phyloP scores from a whole-genome alignment of 2,797 vertebrate genomes.

The Alca torda region DNA sequence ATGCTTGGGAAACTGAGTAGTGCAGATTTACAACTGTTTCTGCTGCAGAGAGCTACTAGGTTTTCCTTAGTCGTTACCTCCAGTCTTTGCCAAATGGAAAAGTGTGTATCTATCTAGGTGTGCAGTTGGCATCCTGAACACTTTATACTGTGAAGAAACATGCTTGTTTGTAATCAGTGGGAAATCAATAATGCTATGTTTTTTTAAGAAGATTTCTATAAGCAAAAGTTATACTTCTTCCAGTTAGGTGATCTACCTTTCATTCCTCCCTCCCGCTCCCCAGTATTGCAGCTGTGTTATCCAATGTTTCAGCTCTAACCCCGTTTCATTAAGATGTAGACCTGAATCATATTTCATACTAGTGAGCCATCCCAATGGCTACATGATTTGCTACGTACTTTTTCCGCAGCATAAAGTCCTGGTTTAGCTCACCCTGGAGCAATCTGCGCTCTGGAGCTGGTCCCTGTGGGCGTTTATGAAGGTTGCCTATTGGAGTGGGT shows the following conservation, averaged over 20 bases:
- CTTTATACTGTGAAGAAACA: not conserved
- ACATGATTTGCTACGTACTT: not conserved
- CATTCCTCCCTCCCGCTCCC: not conserved
- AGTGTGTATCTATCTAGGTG: not conserved
- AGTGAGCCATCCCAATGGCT: not conserved
- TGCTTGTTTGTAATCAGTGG: not conserved
- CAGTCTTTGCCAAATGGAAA: not conserved
- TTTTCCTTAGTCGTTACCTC: not conserved
- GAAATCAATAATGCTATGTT: not conserved
- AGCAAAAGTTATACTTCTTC: not conserved
- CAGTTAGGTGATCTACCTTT: not conserved
- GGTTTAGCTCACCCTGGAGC: not conserved
- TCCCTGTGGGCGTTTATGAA: not conserved
- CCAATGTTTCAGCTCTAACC: not conserved
- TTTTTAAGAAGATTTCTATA: not conserved
- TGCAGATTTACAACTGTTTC: not conserved
- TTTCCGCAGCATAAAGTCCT: not conserved
- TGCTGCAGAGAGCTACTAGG: not conserved
- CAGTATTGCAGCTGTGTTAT: not conserved
- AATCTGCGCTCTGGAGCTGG: accelerated
- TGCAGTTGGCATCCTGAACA: not conserved
- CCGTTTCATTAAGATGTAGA: not conserved
- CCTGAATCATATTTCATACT: not conserved
- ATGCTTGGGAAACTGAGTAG: not conserved
- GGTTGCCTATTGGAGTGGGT: not conserved